A percentile compares a stretch with the other conserved stretches of the same genome.
phyloP scores from a whole-genome alignment of 2,888 invertebrate species.

The Microctonus brassicae region DNA sequence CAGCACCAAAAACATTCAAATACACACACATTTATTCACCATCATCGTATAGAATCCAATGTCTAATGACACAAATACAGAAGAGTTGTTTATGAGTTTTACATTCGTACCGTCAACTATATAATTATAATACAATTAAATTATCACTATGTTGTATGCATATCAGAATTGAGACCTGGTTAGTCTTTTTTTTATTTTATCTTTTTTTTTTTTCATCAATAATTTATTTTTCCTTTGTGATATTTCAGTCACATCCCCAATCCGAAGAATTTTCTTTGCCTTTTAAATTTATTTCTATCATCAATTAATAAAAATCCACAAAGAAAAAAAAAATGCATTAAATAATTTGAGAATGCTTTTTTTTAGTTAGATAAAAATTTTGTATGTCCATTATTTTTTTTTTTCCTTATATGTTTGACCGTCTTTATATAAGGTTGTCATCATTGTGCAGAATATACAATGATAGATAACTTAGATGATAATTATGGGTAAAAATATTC shows the following conservation, averaged over 20 bases:
- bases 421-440: not conserved
- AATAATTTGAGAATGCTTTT: not conserved
- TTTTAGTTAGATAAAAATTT: not conserved
- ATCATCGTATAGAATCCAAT: conserved; percentile 11
- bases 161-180: conserved; percentile 30
- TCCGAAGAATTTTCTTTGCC: not conserved
- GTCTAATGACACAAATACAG: conserved; percentile 32
- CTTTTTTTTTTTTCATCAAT: conserved; percentile 14
- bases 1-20: conserved; percentile 64
- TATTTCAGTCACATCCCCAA: not conserved
- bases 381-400: not conserved
- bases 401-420: not conserved
- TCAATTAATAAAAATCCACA: not conserved
- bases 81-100: conserved; percentile 18
- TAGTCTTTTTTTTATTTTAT: conserved; percentile 22
- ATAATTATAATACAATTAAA: conserved; percentile 30
- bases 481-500: not conserved
- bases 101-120: conserved; percentile 23
- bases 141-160: conserved; percentile 33
- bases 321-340: not conserved
- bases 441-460: not conserved
- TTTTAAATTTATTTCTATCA: not conserved
- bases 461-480: not conserved
- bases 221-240: conserved; percentile 7
- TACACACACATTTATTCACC: conserved; percentile 48